These are phyloP conservation scores for Heliconius hortense DNA, from an alignment of 2,888 invertebrate genomes.

Conservation along the genomic window DNA sequence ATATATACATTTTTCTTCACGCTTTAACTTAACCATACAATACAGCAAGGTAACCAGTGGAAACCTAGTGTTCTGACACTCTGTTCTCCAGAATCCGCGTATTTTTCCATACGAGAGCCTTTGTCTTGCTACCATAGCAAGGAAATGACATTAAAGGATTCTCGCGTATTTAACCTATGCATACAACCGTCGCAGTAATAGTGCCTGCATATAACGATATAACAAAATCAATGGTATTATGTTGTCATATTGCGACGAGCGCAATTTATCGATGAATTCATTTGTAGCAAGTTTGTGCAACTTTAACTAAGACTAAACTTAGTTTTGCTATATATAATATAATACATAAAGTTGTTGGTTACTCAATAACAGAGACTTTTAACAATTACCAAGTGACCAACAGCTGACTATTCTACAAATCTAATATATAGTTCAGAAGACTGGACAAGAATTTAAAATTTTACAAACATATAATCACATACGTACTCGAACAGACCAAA, in stretches of 20 bases:
- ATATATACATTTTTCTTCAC: background rate
- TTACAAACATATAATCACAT: background rate
- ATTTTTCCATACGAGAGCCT: too few species aligned
- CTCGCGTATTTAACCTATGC: too few species aligned
- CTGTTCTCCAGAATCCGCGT: background rate
- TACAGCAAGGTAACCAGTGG: background rate
- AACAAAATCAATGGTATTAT: too few species aligned
- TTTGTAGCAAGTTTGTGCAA: background rate
- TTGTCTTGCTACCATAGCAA: too few species aligned
- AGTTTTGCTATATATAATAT: background rate
- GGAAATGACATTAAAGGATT: too few species aligned
- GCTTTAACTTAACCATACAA: background rate
- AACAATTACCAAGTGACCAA: too few species aligned
- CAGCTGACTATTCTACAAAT: background rate
- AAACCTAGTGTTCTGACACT: background rate
- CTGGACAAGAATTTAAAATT: too few species aligned
- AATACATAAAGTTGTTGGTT: background rate
- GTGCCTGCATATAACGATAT: too few species aligned
- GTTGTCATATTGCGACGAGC: background rate
- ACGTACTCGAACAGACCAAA: constrained; percentile 20
- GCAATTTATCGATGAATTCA: background rate
- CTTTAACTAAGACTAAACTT: background rate
- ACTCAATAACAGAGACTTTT: background rate
- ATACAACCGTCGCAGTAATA: too few species aligned
- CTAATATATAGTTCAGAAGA: background rate